Conservation (phyloP, 2,888 invertebrate genomes). For the Anorthoa munda region DNA sequence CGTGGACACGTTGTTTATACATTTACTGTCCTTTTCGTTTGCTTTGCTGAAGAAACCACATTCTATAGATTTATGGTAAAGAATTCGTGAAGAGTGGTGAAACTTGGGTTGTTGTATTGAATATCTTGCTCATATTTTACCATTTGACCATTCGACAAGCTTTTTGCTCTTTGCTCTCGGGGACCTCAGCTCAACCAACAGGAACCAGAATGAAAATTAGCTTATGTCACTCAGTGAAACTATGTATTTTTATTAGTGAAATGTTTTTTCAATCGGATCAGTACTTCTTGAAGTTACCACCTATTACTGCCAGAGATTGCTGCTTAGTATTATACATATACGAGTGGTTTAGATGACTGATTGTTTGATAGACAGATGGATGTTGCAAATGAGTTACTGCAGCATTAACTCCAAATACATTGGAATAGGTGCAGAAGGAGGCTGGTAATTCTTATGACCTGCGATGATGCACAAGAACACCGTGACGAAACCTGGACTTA, state of each 20-base stretch:
- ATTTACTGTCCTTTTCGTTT: slow-evolving; percentile 45
- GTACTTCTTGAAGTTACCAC: too few relatives aligned
- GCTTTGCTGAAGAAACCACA: slow-evolving; percentile 23
- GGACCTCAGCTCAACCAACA: not conserved
- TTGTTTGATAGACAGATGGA: too few relatives aligned
- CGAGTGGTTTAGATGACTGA: too few relatives aligned
- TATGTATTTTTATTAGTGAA: not conserved
- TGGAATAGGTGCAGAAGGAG: too few relatives aligned
- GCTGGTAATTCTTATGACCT: too few relatives aligned
- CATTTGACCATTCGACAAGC: not conserved
- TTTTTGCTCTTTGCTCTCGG: not conserved
- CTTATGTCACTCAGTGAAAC: not conserved
- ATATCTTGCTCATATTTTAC: not conserved
- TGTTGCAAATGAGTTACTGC: too few relatives aligned
- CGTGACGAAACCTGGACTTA: not conserved
- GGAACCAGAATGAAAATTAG: not conserved
- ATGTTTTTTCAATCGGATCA: too few relatives aligned
- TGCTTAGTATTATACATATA: too few relatives aligned
- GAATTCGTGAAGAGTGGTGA: slow-evolving; percentile 15
- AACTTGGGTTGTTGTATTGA: not conserved
- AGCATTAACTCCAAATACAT: too few relatives aligned
- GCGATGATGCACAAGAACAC: not conserved
- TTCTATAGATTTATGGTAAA: slow-evolving; percentile 4
- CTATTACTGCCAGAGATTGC: too few relatives aligned
- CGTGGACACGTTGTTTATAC: slow-evolving; percentile 17